Evolutionary conservation across 2,113 vertebrate species (phyloP).

Genomic region (Barbus barbus): DNA sequence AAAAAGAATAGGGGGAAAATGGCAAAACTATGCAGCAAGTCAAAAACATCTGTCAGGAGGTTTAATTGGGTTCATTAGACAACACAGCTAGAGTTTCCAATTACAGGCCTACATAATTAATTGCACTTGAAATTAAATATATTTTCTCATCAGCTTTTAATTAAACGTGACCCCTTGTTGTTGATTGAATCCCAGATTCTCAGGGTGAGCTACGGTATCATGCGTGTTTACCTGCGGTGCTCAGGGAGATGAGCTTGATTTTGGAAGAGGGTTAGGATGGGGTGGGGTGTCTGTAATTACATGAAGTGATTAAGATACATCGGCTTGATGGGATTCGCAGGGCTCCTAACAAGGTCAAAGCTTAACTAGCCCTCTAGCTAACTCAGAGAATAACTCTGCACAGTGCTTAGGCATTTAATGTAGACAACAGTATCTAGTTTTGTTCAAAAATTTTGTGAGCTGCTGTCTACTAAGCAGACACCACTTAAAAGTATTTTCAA

Average conservation of each 20-base stretch:
- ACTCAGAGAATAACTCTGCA: constrained; percentile 10
- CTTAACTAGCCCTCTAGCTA: constrained; percentile 31
- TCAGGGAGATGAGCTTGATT: constrained; percentile 77
- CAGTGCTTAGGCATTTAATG: constrained; percentile 12
- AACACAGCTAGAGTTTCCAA: constrained; percentile 87
- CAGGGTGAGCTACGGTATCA: constrained; percentile 79
- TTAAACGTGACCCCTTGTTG: constrained; percentile 84
- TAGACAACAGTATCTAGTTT: constrained; percentile 1
- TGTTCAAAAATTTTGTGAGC: not conserved
- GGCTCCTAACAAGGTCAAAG: constrained; percentile 64
- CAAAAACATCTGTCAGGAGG: constrained; percentile 93
- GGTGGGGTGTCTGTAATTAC: constrained; percentile 74
- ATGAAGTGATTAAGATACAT: constrained; percentile 77
- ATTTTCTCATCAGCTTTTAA: constrained; percentile 99
- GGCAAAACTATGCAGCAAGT: constrained; percentile 46
- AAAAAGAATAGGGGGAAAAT: not conserved
- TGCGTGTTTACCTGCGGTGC: constrained; percentile 83
- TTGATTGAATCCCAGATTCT: constrained; percentile 86
- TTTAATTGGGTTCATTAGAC: constrained; percentile 98
- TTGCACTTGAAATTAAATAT: constrained; percentile 98
- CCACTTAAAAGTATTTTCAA: not conserved
- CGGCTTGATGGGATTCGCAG: constrained; percentile 68
- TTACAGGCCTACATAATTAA: constrained; percentile 98
- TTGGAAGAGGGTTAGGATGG: constrained; percentile 65
- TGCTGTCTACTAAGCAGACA: not conserved